Evolutionary conservation across 2,797 vertebrate species (phyloP), one percentile per base, ranked within the genome.

Genomic region (Spizella passerina): DNA sequence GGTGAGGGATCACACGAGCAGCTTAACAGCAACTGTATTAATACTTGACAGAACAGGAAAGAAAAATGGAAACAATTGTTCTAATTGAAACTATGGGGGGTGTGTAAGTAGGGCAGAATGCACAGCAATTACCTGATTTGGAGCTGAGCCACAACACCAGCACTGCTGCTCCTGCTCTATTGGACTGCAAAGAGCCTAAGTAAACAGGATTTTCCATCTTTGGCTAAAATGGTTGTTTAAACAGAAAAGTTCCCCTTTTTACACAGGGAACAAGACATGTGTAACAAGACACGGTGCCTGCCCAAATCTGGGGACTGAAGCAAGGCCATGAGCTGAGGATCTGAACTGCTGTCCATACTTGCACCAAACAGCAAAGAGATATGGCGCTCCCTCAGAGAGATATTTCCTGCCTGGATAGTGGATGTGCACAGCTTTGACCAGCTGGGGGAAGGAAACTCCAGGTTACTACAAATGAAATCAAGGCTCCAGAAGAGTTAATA

Each of bases 51-150:
- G 95, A 81, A 86, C 77, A 92, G 82, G 90, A 93, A 94, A 95
- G 79, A 70, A 90, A 93, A 92, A 90, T 70, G 94, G 93, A 90
- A 97, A 87, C 93, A 96, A 94, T 85, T 86, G 81, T 73, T 93
- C 53, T 96, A 97, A 97, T 92, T 96, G 96, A 97, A 97, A 91
- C 93, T 85, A 73, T 12, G 5, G 95, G 95, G 78, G 84, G 90
- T 57, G 78, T 82, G 82, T 87, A 94, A 96, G 82, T 83, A 96
- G 86, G 93, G 82, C 65, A 97, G 90, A 94, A 93, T 34, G 69
- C 86, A 93, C 71, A 52, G 90, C 79, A 96, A 96, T 97, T 96
- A 96, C 94, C 94, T 94, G 90, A 68, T 77, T 19, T 96, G 96
- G 88, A 95, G 83, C 22, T 43, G 60, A 86, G 91, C 96, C 93